Evolutionary conservation across 2,888 invertebrate genomes (phyloP), one percentile per base, ranked within the genome.

Genomic region (Byasa hedistus): DNA sequence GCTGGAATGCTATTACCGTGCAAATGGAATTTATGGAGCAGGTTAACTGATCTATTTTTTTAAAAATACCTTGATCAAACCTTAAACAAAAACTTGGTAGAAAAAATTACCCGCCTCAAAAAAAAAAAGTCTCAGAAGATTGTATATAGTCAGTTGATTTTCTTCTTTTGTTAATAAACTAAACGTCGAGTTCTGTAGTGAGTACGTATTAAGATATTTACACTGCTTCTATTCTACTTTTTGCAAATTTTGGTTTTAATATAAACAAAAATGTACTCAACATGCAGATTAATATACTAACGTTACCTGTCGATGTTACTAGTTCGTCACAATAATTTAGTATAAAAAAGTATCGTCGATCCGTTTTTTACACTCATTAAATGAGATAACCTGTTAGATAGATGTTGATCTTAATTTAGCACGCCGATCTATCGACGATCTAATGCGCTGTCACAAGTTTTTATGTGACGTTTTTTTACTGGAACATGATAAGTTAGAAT

Each of bases 1-100:
- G 48, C 19, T 23, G 59, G 66, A 59, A 63, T 66, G 59, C 63
- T 63, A 27, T n/a, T 22, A 54, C 36, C 52, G 21, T 51, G 12
- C 22, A 48, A 36, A 21, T 36, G 10, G 21, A 36, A 24, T n/a
- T 57, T 21, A 21, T 15, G 24, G 23, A 61, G 27, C 52, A 32
- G 27, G 52, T 48, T n/a, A 51, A 58, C 39, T n/a, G 48, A n/a
- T 48, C 1, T 1, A 5, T 48, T 48, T n/a, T 48, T 48, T 48
- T 48, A 15, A 44, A n/a, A n/a, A n/a, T n/a, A n/a, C n/a, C n/a
- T n/a, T n/a, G n/a, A n/a, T n/a, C n/a, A n/a, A n/a, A n/a, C n/a
- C n/a, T n/a, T n/a, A n/a, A n/a, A n/a, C n/a, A n/a, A n/a, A n/a
- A n/a, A n/a, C n/a, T n/a, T n/a, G n/a, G n/a, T n/a, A n/a, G n/a